Conservation (phyloP, 92 coral and sea anemone species). For the Virgularia gustaviana region DNA sequence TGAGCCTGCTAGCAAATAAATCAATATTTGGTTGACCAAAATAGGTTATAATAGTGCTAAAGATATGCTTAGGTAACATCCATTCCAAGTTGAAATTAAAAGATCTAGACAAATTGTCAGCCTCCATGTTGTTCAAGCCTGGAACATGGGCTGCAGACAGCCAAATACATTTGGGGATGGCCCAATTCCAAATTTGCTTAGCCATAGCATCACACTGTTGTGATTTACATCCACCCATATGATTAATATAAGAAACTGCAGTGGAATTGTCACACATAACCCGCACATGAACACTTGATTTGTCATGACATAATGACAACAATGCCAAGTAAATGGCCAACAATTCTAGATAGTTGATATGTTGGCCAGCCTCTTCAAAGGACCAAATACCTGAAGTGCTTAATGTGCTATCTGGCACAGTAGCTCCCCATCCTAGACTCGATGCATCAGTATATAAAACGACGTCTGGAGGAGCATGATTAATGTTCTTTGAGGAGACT, state of each 20-base stretch:
- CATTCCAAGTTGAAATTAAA: background rate
- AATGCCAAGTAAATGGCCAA: conserved; percentile 36
- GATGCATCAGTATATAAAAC: too few relatives aligned
- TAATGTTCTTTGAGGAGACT: conserved; percentile 23
- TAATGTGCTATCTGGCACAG: conserved; percentile 31
- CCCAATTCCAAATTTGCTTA: too few relatives aligned
- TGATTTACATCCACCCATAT: too few relatives aligned
- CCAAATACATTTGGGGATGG: conserved; percentile 17
- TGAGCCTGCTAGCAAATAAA: conserved; percentile 56
- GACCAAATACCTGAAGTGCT: conserved; percentile 54
- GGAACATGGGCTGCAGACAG: conserved; percentile 33
- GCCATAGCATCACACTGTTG: conserved; percentile 2
- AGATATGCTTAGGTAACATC: background rate
- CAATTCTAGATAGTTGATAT: conserved; percentile 48
- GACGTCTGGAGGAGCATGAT: conserved; percentile 9
- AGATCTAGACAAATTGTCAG: conserved; percentile 13
- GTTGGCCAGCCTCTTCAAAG: conserved; percentile 8
- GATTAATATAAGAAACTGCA: too few relatives aligned
- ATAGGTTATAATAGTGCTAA: background rate
- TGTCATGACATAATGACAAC: conserved; percentile 20
- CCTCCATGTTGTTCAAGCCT: conserved; percentile 12
- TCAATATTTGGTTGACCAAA: conserved; percentile 41
- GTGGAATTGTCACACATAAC: conserved; percentile 38
- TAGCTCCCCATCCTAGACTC: conserved; percentile 65
- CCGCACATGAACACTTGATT: background rate